Percentiles rank a stretch among this genome's conserved stretches.
Conservation (phyloP, 2,113 vertebrate genomes). For the Talpa occidentalis region DNA sequence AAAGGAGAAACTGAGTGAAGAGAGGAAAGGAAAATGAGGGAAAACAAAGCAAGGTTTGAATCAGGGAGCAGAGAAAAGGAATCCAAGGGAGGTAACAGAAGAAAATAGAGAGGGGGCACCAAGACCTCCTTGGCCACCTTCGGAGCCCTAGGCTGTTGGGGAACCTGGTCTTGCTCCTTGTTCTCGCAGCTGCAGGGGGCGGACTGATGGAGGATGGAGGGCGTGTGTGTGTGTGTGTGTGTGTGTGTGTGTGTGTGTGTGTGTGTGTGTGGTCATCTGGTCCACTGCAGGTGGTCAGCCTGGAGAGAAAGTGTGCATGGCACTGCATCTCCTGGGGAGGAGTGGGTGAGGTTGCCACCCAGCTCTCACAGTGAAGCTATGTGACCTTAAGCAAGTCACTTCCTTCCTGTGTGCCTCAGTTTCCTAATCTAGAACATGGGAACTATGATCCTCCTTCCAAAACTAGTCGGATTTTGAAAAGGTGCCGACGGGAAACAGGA, state of each 20-base stretch:
- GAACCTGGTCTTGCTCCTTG: too few species aligned
- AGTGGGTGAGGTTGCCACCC: background rate
- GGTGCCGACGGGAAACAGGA: background rate
- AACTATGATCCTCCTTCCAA: background rate
- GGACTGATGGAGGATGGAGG: background rate
- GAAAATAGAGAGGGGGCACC: too few species aligned
- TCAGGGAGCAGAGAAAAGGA: too few species aligned
- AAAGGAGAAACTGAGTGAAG: background rate
- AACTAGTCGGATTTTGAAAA: background rate
- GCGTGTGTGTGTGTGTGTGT: too few species aligned
- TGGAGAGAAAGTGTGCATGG: background rate
- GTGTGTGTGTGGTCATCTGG: too few species aligned
- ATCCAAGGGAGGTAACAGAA: background rate
- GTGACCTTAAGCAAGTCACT: background rate
- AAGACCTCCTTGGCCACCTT: rapidly evolving
- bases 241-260: too few species aligned
- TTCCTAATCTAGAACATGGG: background rate
- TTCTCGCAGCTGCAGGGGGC: background rate
- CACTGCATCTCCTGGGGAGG: rapidly evolving
- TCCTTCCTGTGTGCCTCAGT: background rate
- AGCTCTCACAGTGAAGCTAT: background rate
- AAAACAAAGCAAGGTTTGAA: background rate
- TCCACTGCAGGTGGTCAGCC: background rate
- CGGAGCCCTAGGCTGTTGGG: background rate
- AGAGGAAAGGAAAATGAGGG: background rate